These are phyloP conservation scores for Parnassius orleans DNA, from an alignment of 2,888 invertebrate genomes.

Conservation along the genomic window DNA sequence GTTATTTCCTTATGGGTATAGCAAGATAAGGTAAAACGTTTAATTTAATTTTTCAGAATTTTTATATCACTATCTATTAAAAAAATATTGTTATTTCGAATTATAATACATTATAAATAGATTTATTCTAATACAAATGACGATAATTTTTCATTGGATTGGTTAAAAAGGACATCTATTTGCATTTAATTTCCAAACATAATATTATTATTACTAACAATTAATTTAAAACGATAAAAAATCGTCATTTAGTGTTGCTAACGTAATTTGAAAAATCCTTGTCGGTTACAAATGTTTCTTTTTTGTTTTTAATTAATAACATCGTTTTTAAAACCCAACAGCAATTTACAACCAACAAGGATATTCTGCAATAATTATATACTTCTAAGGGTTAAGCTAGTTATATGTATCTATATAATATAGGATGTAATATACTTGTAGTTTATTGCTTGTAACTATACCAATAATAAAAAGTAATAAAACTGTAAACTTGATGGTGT, in stretches of 20 bases:
- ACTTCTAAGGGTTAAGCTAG: slow-evolving; percentile 13
- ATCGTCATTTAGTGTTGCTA: slow-evolving; percentile 17
- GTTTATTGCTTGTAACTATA: slow-evolving; percentile 1
- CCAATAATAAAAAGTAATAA: slow-evolving; percentile 5
- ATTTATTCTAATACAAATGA: slow-evolving; percentile 8
- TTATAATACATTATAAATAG: too few species aligned
- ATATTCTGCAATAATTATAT: slow-evolving; percentile 6
- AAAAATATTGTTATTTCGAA: background rate
- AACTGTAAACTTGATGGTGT: slow-evolving; percentile 4
- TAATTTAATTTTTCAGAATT: too few species aligned
- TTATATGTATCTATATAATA: slow-evolving; percentile 11
- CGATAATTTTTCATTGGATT: slow-evolving; percentile 1
- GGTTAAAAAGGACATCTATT: background rate
- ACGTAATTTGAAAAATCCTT: slow-evolving; percentile 6
- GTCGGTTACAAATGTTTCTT: background rate
- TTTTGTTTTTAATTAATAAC: background rate
- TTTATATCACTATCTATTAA: background rate
- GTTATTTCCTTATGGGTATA: background rate
- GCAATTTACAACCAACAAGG: slow-evolving; percentile 7
- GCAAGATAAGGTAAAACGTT: too few species aligned
- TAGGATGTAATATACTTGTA: background rate
- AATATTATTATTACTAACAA: too few species aligned
- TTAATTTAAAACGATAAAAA: background rate
- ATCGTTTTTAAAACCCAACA: too few species aligned
- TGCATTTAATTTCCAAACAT: background rate